Evolutionary conservation across 2,797 vertebrate genomes (phyloP), one percentile per base, ranked within the genome.

Genomic region (Martes flavigula): DNA sequence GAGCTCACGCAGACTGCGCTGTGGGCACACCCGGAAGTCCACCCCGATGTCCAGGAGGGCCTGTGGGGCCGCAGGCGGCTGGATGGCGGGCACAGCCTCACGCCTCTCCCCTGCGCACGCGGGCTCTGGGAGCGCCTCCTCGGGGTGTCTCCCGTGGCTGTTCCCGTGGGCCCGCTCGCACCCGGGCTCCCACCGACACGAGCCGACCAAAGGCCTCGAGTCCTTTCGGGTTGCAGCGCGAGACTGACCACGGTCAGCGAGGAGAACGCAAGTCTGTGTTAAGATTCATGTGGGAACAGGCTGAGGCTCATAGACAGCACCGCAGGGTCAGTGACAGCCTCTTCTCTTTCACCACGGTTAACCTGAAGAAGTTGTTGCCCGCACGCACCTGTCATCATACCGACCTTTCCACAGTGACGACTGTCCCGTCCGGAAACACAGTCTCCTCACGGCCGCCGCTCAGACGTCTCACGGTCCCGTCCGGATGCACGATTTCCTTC

Each of bases 401-500:
- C 98, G 98, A 99, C 99, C 98, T 98, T 95, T 98, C 98, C 83
- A 99, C 97, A 62, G 96, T 98, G 87, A 99, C 97, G 32, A 98
- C 23, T 21, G 99, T 99, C 83, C 99, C 99, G 64, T 99, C 99
- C 9, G 98, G 98, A 95, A 99, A 99, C 93, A 99, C 78, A 0
- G 98, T 99, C 98, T 99, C 98, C 96, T 99, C 98, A 7, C 58
- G 51, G 12, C 98, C 98, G 0, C 91, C 96, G 56, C 96, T 97
- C 58, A 99, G 54, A 20, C 87, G 96, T 96, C 98, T 99, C 84
- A 99, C 96, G 0, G 98, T 99, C 56, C 98, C 98, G 62, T 99
- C 99, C 3, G 99, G 98, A 97, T 99, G 99, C 87, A 98, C 38
- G 14, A 98, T 99, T 98, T 99, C 98, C 96, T 98, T 99, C 30